phyloP scores from a whole-genome alignment of 2,888 invertebrate species.

The Caenorhabditis virilis region DNA sequence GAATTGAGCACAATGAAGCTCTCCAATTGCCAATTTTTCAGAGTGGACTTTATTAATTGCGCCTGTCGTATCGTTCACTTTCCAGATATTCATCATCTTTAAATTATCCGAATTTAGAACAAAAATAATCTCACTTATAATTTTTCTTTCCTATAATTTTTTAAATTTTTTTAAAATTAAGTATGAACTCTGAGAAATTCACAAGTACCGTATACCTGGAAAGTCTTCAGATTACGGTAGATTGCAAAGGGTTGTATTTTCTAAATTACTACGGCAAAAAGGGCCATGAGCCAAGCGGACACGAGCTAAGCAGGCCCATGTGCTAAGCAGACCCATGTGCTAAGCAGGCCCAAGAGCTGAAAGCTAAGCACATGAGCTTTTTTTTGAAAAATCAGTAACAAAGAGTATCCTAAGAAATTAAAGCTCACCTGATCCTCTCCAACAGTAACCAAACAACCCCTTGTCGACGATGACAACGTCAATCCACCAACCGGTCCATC shows the following conservation, averaged over 20 bases:
- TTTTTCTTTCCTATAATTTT: neutral
- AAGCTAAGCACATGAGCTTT: no score
- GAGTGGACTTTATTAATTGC: conserved; percentile 45
- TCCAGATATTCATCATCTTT: conserved; percentile 59
- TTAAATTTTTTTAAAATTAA: neutral
- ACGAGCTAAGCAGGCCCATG: no score
- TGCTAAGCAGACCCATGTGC: no score
- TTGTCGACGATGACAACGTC: conserved; percentile 46
- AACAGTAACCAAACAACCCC: conserved; percentile 54
- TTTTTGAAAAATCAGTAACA: neutral
- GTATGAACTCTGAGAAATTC: neutral
- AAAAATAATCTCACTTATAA: neutral
- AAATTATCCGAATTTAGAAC: neutral
- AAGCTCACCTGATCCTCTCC: conserved; percentile 59
- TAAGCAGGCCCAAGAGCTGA: no score
- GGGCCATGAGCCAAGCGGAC: no score
- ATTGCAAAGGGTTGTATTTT: no score
- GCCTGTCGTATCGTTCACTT: conserved; percentile 39
- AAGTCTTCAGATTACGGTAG: no score
- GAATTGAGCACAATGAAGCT: conserved; percentile 50
- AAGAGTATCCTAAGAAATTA: no score
- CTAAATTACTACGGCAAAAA: no score
- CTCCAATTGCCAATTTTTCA: conserved; percentile 50
- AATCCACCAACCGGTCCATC: conserved; percentile 54
- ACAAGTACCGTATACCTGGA: no score